Evolutionary conservation across 2,888 invertebrate genomes (phyloP).

Genomic region (Nomada ruficornis): DNA sequence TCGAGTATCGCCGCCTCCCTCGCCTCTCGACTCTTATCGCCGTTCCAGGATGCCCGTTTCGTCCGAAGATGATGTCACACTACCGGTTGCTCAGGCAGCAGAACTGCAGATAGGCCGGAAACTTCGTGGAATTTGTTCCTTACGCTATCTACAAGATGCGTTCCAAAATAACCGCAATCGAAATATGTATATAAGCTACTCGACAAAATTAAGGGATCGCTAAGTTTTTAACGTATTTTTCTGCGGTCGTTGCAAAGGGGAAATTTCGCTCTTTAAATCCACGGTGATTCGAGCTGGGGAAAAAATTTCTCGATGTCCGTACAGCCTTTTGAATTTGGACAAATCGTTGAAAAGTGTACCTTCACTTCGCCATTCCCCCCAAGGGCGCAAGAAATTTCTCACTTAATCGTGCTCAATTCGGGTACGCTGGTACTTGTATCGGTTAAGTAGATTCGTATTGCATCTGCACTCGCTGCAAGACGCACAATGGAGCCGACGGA

Average conservation of each 20-base stretch:
- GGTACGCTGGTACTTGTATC: background rate
- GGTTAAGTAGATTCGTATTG: background rate
- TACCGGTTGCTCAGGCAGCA: conserved; percentile 44
- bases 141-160: conserved; percentile 29
- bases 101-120: conserved; percentile 50
- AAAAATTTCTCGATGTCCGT: no score
- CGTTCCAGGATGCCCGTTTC: conserved; percentile 57
- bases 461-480: background rate
- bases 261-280: no score
- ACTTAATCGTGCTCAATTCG: background rate
- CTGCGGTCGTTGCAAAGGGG: no score
- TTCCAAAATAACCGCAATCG: conserved; percentile 41
- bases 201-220: background rate
- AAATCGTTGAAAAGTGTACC: no score
- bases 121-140: conserved; percentile 44
- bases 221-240: no score
- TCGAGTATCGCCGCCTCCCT: conserved; percentile 64
- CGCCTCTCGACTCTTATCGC: conserved; percentile 65
- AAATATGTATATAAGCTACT: conserved; percentile 29
- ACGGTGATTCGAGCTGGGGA: no score
- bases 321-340: no score
- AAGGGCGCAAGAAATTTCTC: no score
- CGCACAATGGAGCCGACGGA: background rate
- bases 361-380: no score
- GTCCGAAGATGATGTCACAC: conserved; percentile 55